These are phyloP conservation scores for Lutjanus campechanus DNA, from an alignment of 2,797 vertebrate species.

Conservation along the genomic window DNA sequence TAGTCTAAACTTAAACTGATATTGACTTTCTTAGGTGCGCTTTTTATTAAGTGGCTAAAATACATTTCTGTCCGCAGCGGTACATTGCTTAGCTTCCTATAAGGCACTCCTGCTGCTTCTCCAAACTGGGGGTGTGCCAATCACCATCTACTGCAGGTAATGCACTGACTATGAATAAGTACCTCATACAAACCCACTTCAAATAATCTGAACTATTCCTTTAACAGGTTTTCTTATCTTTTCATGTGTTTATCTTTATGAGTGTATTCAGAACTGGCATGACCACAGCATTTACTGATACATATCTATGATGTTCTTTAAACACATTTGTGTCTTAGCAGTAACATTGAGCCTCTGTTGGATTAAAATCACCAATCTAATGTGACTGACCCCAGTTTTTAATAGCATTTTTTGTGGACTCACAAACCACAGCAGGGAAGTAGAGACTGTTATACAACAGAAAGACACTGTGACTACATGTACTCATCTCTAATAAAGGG, in stretches of 20 bases:
- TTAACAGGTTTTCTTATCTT: too few species aligned
- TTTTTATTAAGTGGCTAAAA: too few species aligned
- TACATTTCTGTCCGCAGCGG: too few species aligned
- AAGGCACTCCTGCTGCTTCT: too few species aligned
- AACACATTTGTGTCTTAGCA: constrained; percentile 21
- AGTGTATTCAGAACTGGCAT: constrained; percentile 3
- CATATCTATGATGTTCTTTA: not conserved
- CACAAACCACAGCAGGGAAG: constrained; percentile 32
- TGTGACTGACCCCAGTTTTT: constrained; percentile 56
- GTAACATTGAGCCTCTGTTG: constrained; percentile 21
- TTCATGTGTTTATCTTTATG: not conserved
- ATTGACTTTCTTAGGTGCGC: not conserved
- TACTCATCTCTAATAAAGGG: constrained; percentile 53
- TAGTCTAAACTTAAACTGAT: too few species aligned
- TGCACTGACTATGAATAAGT: too few species aligned
- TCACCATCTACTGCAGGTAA: too few species aligned
- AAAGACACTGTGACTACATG: constrained; percentile 40
- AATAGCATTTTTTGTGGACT: constrained; percentile 50
- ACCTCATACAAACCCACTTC: too few species aligned
- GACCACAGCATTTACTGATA: not conserved
- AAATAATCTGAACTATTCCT: too few species aligned
- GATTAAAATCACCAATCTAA: constrained; percentile 62
- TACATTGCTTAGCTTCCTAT: too few species aligned
- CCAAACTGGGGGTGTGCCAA: too few species aligned
- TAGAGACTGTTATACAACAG: constrained; percentile 32